Conservation (phyloP, 2,888 invertebrate species). For the Nephrotoma guestfalica region DNA sequence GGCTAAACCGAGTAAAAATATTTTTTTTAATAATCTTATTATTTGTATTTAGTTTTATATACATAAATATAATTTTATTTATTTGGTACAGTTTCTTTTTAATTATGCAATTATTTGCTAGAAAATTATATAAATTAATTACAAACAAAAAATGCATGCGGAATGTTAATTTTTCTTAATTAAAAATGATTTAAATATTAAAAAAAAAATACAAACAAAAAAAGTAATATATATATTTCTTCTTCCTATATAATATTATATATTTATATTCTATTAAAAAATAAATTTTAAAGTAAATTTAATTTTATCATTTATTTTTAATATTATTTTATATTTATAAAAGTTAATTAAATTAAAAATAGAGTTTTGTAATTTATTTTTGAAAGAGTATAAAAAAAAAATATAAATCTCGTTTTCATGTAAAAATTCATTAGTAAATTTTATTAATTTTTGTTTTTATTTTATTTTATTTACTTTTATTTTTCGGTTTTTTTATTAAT, state of each 20-base stretch:
- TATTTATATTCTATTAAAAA: background rate
- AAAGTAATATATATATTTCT: background rate
- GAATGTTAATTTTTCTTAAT: conserved; percentile 1
- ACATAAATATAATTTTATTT: background rate
- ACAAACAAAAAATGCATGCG: background rate
- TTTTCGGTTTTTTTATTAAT: background rate
- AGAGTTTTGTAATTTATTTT: conserved; percentile 3
- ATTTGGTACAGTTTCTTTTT: conserved; percentile 4
- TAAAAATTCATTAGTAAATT: conserved; percentile 1
- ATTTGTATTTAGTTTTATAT: background rate
- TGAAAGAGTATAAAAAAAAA: background rate
- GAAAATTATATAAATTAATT: conserved; percentile 1
- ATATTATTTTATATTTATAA: background rate
- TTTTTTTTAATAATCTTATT: background rate
- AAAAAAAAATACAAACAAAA: background rate
- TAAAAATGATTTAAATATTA: background rate
- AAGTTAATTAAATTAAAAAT: background rate
- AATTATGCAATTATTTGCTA: conserved; percentile 4
- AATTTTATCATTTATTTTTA: background rate
- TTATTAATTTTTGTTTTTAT: background rate
- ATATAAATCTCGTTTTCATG: background rate
- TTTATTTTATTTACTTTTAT: background rate
- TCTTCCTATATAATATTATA: background rate
- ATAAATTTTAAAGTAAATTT: background rate
- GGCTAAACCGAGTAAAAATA: background rate